Percentiles rank a stretch among this genome's conserved stretches.
Conservation (phyloP, 2,113 vertebrate genomes). For the mouse (Mus musculus) region GRCm39 chr6:110491501-110492000, state of each 20-base stretch:
- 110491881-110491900: no score
- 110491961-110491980: not conserved
- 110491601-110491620: not conserved
- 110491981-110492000: not conserved
- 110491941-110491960: not conserved
- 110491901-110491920: rapidly evolving
- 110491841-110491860: not conserved
- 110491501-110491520: not conserved
- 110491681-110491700: not conserved
- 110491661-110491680: not conserved
- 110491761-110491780: not conserved
- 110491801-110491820: not conserved
- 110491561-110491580: not conserved
- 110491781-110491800: no score
- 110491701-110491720: no score
- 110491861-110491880: not conserved
- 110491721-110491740: not conserved
- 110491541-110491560: not conserved
- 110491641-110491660: not conserved
- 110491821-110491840: not conserved
- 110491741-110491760: not conserved
- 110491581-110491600: not conserved
- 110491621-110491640: constrained; percentile 9
- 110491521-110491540: not conserved
- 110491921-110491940: not conserved